These are phyloP conservation scores for Phalera bucephala DNA, from an alignment of 2,888 invertebrate species.

Conservation along the genomic window DNA sequence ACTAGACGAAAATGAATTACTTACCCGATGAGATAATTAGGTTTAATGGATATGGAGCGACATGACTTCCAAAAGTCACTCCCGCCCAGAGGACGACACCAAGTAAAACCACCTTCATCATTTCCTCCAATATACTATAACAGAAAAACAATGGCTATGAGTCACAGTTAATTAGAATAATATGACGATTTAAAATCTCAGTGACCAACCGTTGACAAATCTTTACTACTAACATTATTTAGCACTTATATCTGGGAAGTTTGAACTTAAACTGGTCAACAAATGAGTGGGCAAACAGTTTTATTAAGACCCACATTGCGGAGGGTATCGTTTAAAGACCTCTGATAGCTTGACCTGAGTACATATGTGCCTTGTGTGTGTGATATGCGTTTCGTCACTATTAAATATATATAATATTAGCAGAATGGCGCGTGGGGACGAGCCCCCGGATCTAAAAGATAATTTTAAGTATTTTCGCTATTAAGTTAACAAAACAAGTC, in stretches of 20 bases:
- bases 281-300: constrained; percentile 49
- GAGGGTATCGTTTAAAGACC: constrained; percentile 58
- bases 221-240: constrained; percentile 41
- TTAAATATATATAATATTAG: constrained; percentile 7
- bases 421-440: constrained; percentile 35
- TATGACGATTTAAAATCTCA: constrained; percentile 33
- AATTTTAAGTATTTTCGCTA: constrained; percentile 5
- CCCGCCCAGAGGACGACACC: constrained; percentile 76
- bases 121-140: constrained; percentile 79
- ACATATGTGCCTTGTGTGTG: too few relatives aligned
- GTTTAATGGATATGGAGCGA: constrained; percentile 75
- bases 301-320: constrained; percentile 48
- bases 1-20: too few relatives aligned
- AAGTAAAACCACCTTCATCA: constrained; percentile 72
- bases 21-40: constrained; percentile 64
- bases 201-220: constrained; percentile 47
- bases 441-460: constrained; percentile 54
- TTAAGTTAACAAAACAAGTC: constrained; percentile 10
- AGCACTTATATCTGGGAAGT: constrained; percentile 38
- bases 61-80: constrained; percentile 67
- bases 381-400: constrained; percentile 45
- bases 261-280: constrained; percentile 53
- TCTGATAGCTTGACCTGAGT: constrained; percentile 51
- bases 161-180: constrained; percentile 31
- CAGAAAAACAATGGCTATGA: constrained; percentile 31